Evolutionary conservation across 2,113 vertebrate species (phyloP).

Genomic region (Barnardius zonarius): DNA sequence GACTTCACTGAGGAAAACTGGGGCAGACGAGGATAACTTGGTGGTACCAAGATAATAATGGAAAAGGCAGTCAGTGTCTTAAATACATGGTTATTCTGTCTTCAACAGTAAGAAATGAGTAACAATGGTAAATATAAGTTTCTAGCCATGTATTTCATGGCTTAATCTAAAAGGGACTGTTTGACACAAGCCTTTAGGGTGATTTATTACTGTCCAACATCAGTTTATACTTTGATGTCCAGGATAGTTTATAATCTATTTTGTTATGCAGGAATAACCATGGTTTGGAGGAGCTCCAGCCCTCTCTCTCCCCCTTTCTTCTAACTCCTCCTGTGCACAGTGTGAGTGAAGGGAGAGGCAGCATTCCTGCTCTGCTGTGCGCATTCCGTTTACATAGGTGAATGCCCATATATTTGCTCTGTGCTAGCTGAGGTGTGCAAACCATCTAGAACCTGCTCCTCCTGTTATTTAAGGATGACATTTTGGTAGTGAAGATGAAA

Average conservation of each 20-base stretch:
- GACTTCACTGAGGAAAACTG: neutral
- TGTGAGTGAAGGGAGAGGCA: neutral
- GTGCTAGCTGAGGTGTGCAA: neutral
- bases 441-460: neutral
- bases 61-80: neutral
- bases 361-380: neutral
- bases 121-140: neutral
- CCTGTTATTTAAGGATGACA: neutral
- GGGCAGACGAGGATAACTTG: neutral
- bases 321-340: neutral
- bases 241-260: neutral
- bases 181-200: neutral
- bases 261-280: neutral
- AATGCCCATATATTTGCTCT: neutral
- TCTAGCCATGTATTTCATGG: neutral
- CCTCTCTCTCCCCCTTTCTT: neutral
- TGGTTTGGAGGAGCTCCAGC: neutral
- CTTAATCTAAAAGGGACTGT: neutral
- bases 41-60: neutral
- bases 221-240: neutral
- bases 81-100: neutral
- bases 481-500: neutral
- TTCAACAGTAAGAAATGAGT: neutral
- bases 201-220: neutral
- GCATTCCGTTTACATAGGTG: neutral